phyloP scores from a whole-genome alignment of 2,888 invertebrate species.

The Heliconius cydno region DNA sequence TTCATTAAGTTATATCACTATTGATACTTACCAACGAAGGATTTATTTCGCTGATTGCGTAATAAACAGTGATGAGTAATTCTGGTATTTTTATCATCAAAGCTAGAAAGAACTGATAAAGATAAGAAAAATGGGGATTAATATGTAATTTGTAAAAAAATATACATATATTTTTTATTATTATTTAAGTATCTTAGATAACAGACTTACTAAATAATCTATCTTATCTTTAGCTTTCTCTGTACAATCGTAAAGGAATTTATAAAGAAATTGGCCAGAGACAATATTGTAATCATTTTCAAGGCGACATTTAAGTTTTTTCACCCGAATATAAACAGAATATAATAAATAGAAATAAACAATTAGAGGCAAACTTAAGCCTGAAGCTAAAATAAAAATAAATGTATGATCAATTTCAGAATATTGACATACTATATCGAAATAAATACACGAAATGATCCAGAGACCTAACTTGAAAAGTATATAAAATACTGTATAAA shows the following conservation, averaged over 20 bases:
- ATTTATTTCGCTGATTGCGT: constrained; percentile 21
- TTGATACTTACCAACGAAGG: constrained; percentile 16
- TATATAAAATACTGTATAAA: constrained; percentile 1
- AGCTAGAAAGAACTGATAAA: constrained; percentile 19
- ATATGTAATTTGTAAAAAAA: too few relatives aligned
- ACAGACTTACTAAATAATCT: constrained; percentile 30
- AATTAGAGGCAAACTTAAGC: background rate
- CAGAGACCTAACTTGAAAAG: background rate
- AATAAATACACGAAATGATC: background rate
- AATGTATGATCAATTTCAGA: constrained; percentile 1
- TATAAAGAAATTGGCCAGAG: constrained; percentile 18
- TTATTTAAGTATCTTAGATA: background rate
- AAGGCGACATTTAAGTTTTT: background rate
- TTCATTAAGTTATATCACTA: background rate
- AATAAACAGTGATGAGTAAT: constrained; percentile 22
- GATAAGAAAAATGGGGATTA: background rate
- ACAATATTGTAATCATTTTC: background rate
- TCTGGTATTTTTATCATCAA: constrained; percentile 30
- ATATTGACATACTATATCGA: background rate
- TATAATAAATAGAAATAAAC: constrained; percentile 18
- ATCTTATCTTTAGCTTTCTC: constrained; percentile 18
- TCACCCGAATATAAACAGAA: constrained; percentile 11
- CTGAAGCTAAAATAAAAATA: background rate
- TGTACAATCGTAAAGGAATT: constrained; percentile 9
- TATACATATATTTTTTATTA: too few relatives aligned